Conservation (phyloP, 2,888 invertebrate species). For the Euspilapteryx auroguttella region DNA sequence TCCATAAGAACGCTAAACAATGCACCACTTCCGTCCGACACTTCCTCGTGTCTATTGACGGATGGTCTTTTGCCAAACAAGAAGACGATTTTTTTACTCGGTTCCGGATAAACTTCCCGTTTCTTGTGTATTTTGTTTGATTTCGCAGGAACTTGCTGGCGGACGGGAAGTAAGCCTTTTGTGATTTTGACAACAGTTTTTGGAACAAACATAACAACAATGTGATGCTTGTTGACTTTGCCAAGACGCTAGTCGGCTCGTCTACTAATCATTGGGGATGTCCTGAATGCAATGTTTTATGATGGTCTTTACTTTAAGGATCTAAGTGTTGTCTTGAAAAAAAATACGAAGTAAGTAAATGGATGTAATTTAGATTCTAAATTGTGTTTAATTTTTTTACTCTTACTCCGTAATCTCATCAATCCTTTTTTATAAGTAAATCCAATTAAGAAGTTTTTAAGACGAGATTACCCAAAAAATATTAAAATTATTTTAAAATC, state of each 20-base stretch:
- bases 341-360: no score
- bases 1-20: neutral
- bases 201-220: constrained; percentile 30
- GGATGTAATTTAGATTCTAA: no score
- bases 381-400: no score
- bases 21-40: neutral
- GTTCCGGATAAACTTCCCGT: constrained; percentile 57
- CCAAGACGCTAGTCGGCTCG: neutral
- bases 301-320: no score
- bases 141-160: constrained; percentile 47
- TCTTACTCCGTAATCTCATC: no score
- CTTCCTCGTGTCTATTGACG: neutral
- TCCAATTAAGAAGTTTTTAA: no score
- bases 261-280: neutral
- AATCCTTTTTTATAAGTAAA: no score
- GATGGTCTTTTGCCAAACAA: constrained; percentile 14
- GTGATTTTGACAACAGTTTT: constrained; percentile 21
- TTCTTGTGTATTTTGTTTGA: constrained; percentile 48
- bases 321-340: no score
- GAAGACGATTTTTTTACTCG: constrained; percentile 23
- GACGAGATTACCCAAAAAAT: no score
- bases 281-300: no score
- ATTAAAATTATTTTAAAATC: no score
- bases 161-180: constrained; percentile 49
- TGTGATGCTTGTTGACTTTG: neutral